phyloP scores from a whole-genome alignment of 1,140 invertebrate species.

The Trichonephila clavata region DNA sequence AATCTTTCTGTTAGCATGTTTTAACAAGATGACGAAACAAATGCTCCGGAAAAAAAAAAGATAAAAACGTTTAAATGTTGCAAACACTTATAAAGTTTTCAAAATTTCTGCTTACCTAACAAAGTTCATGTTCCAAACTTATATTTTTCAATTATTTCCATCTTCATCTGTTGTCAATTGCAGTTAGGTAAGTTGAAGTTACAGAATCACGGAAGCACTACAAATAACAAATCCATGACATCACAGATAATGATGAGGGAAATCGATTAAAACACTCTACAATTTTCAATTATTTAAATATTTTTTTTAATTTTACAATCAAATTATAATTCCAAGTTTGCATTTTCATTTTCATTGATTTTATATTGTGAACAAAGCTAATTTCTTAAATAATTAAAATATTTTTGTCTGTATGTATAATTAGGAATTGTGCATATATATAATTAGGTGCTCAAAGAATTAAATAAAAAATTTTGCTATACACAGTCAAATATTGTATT shows the following conservation, averaged over 20 bases:
- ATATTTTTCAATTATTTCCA: neutral
- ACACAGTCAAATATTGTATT: too few species aligned
- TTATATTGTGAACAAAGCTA: too few species aligned
- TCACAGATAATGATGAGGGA: neutral
- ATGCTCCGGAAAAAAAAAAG: neutral
- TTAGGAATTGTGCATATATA: too few species aligned
- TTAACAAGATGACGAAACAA: neutral
- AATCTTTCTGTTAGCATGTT: neutral
- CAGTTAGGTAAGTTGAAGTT: neutral
- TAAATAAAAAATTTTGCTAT: too few species aligned
- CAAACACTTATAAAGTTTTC: neutral
- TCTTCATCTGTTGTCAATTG: slow-evolving; percentile 23
- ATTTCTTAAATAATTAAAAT: too few species aligned
- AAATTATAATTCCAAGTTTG: too few species aligned
- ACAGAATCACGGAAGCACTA: slow-evolving; percentile 17
- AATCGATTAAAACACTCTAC: neutral
- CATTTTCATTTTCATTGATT: too few species aligned
- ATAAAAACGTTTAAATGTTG: neutral
- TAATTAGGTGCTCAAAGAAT: too few species aligned
- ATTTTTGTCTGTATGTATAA: too few species aligned
- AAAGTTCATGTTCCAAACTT: slow-evolving; percentile 3
- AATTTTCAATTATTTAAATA: too few species aligned
- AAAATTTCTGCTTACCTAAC: neutral
- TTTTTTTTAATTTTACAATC: too few species aligned
- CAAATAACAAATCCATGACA: slow-evolving; percentile 28